These are phyloP conservation scores for Machimus rusticus DNA, from an alignment of 2,888 invertebrate genomes.

Conservation along the genomic window DNA sequence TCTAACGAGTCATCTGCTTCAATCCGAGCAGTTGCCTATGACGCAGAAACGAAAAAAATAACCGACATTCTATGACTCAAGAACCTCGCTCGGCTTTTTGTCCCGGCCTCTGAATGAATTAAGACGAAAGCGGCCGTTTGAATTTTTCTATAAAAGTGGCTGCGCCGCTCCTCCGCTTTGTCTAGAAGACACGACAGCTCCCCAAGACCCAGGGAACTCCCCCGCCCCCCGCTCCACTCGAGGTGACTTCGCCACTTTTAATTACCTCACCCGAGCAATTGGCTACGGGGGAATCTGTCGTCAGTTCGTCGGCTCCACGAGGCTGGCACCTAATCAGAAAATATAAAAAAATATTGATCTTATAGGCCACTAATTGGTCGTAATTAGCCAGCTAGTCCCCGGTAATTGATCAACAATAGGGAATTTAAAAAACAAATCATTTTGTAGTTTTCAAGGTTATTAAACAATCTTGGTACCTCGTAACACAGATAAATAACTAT, in stretches of 20 bases:
- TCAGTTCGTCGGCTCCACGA: background rate
- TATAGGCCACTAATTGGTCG: no score
- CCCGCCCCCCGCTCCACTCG: background rate
- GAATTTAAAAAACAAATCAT: no score
- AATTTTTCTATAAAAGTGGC: slow-evolving; percentile 6
- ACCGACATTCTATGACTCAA: background rate
- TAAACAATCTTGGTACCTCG: no score
- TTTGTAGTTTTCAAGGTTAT: no score
- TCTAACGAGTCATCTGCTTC: background rate
- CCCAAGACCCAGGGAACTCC: background rate
- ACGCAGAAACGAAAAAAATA: background rate
- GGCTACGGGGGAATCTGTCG: background rate
- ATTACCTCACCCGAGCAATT: background rate
- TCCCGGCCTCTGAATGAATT: background rate
- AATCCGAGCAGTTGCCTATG: background rate
- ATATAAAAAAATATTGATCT: no score
- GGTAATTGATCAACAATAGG: no score
- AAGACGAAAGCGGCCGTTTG: background rate
- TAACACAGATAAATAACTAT: no score
- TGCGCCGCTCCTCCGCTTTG: background rate
- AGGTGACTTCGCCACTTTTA: background rate
- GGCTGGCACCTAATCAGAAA: no score
- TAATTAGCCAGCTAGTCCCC: no score
- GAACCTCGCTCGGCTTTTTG: background rate
- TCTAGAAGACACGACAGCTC: background rate